Base-by-base conservation (phyloP, 2,888 invertebrate genomes). In the Malthinus flaveolus region DNA sequence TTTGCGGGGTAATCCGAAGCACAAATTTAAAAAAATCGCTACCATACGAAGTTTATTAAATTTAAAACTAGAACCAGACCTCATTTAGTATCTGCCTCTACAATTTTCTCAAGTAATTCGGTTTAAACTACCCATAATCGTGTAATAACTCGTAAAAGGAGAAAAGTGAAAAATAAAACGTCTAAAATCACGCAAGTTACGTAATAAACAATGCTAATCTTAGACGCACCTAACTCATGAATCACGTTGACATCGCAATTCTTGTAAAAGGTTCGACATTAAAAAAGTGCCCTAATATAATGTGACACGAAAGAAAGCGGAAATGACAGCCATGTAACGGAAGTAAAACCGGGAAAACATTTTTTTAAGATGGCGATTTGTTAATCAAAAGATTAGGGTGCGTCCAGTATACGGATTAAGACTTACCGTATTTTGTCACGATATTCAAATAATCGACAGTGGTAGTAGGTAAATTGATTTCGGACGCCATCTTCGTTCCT, bases 321-420 rank as follows among this genome's bases (percentile, higher is more conserved):
- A 76, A 76, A 75, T 74, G 75, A 72, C 72, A 72, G 72, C 70
- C 71, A 68, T 74, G 70, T 72, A 73, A 74, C 75, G 73, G 75
- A 74, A 71, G 70, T 68, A 66, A 69, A 68, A 68, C 72, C 73
- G 73, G 73, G 70, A 69, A 73, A 73, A 68, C 71, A 71, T 72
- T 75, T 75, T 75, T 75, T 74, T 69, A 73, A 75, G 74, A 76
- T 73, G 75, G 76, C 71, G 71, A 73, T 73, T 74, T 69, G 72
- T 74, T 75, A 77, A 77, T 76, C 75, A 75, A 71, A 75, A 73
- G 75, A 77, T 77, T 75, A 73, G 73, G 76, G 73, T 75, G 73
- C 78, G 72, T 77, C 76, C 74, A 67, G 23, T 23, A n/a, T 67
- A 68, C 68, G 69, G 64, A 74, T 74, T 71, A 71, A 74, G 72